Evolutionary conservation across 2,797 vertebrate species (phyloP), one percentile per base, ranked within the genome.

Genomic region (Neosilurus hyrtlii): DNA sequence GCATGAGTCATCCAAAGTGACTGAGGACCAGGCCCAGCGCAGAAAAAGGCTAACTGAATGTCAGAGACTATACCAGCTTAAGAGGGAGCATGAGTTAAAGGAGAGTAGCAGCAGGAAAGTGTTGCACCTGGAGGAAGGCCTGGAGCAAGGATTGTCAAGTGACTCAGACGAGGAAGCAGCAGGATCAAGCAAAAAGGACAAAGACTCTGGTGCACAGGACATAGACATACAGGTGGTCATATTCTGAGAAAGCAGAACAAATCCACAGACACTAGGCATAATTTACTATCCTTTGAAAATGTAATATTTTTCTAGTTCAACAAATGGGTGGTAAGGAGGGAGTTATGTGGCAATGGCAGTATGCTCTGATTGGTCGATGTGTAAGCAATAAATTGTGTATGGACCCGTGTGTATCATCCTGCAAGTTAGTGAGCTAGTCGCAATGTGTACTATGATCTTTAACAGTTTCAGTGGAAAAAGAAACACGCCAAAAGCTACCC

Each of bases 211-310:
- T 1, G 89, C 75, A 79, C 87, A 91, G 77, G 35, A 78, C 0
- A 18, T 96, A 80, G 97, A 99, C 90, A 97, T 98, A 87, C 97
- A 98, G 97, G 97, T 88, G 71, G 49, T 65, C 79, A 26, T 71
- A 6, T 10, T 59, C 1, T 26, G 24, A 61, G 49, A 59, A 35
- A 66, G 30, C 59, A 67, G 16, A n/a, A 80, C 20, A 68, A 61
- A 80, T 30, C 57, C 20, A 51, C 24, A 73, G 0, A 63, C 4
- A 30, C 26, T 66, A 35, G 8, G 16, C 54, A 14, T 75, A 4
- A 56, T 54, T 22, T 52, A 11, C 66, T 65, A 35, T 65, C 37
- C 3, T 37, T 37, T 35, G 11, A 7, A 59, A 75, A 56, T 73
- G 24, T 54, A 51, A 9, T 18, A 56, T 22, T 30, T 75, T 26